phyloP scores from a whole-genome alignment of 2,113 vertebrate species.

The Odocoileus virginianus region DNA sequence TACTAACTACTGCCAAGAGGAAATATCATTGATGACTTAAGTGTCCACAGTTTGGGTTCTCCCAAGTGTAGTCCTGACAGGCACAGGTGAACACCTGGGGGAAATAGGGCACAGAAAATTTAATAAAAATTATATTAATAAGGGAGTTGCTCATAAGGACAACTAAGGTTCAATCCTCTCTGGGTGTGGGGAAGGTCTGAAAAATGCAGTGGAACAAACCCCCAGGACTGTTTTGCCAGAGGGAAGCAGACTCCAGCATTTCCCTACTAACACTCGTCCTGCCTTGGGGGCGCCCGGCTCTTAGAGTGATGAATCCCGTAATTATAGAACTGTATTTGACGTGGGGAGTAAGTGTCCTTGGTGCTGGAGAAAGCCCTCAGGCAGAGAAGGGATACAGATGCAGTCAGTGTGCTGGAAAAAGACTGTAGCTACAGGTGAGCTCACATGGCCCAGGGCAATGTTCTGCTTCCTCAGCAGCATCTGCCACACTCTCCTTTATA shows the following conservation, averaged over 20 bases:
- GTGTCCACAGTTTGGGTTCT: background rate
- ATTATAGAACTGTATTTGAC: background rate
- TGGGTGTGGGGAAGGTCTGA: background rate
- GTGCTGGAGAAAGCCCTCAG: background rate
- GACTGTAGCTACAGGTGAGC: background rate
- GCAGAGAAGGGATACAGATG: background rate
- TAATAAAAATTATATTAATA: background rate
- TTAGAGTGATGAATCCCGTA: no score
- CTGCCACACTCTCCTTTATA: background rate
- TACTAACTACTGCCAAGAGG: background rate
- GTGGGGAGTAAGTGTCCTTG: background rate
- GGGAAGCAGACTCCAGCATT: background rate
- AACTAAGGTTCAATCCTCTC: background rate
- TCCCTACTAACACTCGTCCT: background rate
- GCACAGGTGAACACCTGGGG: background rate
- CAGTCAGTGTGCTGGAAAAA: background rate
- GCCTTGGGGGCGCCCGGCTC: background rate
- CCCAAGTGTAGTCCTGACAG: background rate
- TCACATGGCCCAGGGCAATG: background rate
- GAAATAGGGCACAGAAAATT: background rate
- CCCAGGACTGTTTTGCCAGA: background rate
- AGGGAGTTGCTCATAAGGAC: background rate
- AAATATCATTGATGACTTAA: background rate
- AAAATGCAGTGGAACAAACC: background rate
- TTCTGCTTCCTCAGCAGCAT: background rate